These are phyloP conservation scores for Hirundichthys speculiger DNA, from an alignment of 2,113 vertebrate species.

Conservation along the genomic window DNA sequence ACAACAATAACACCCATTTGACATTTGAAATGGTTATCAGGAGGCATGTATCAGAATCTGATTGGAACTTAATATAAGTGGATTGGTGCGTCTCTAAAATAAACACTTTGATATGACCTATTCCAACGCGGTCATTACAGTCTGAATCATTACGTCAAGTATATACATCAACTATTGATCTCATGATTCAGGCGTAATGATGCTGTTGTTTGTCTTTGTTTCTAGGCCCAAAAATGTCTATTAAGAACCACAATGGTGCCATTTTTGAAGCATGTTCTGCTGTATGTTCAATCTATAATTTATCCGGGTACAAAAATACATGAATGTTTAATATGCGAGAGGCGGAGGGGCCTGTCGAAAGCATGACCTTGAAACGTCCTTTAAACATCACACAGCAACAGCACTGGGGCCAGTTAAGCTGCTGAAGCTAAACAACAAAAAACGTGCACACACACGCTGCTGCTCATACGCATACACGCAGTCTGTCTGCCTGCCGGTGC, in stretches of 20 bases:
- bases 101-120: too few relatives aligned
- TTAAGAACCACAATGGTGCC: conserved; percentile 58
- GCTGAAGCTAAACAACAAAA: conserved; percentile 61
- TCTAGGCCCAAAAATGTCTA: conserved; percentile 60
- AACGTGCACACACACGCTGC: conserved; percentile 11
- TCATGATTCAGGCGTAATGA: conserved; percentile 21
- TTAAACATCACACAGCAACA: conserved; percentile 71
- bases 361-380: conserved; percentile 82
- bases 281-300: conserved; percentile 75
- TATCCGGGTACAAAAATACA: conserved; percentile 66
- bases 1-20: too few relatives aligned
- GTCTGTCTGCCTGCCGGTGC: conserved; percentile 56
- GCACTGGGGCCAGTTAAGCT: conserved; percentile 67
- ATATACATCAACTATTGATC: conserved; percentile 12
- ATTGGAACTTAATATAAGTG: too few relatives aligned
- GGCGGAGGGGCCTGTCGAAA: conserved; percentile 66
- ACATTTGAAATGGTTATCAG: too few relatives aligned
- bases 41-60: too few relatives aligned
- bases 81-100: too few relatives aligned
- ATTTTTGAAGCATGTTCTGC: conserved; percentile 70
- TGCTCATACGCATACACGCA: conserved; percentile 17
- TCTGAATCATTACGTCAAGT: neutral
- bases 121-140: too few relatives aligned
- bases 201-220: conserved; percentile 17
- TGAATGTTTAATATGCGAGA: conserved; percentile 75